Percentiles rank a stretch among this genome's conserved stretches.
These are phyloP conservation scores for Siniperca chuatsi DNA, from an alignment of 2,113 vertebrate species.

Conservation along the genomic window DNA sequence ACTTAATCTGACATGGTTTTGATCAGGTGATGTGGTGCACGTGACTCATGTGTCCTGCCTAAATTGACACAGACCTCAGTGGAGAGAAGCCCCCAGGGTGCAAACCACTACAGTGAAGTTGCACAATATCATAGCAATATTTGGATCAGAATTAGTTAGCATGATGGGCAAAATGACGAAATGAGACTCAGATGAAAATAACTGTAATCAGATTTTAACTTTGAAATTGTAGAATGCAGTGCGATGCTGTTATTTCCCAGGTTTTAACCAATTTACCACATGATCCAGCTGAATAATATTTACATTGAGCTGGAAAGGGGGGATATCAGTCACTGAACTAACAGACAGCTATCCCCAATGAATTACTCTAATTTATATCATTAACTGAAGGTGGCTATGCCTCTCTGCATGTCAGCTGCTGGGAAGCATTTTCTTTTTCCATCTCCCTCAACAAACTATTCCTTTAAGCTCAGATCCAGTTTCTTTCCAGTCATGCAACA, in stretches of 20 bases:
- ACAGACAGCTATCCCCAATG: constrained; percentile 69
- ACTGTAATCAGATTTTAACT: constrained; percentile 23
- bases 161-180: constrained; percentile 41
- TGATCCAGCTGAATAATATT: constrained; percentile 70
- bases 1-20: constrained; percentile 30
- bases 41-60: constrained; percentile 12
- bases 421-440: constrained; percentile 83
- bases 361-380: constrained; percentile 77
- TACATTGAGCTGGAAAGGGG: constrained; percentile 56
- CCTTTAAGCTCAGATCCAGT: constrained; percentile 79
- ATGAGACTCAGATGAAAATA: constrained; percentile 45
- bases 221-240: constrained; percentile 12
- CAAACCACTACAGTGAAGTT: constrained; percentile 42
- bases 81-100: constrained; percentile 1
- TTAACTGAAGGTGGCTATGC: constrained; percentile 75
- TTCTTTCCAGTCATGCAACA: constrained; percentile 83
- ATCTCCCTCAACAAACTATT: constrained; percentile 77
- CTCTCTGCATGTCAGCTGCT: constrained; percentile 77
- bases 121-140: constrained; percentile 47
- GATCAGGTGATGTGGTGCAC: constrained; percentile 26
- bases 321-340: constrained; percentile 66
- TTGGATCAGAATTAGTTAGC: constrained; percentile 50
- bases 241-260: constrained; percentile 32
- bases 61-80: constrained; percentile 19
- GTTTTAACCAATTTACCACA: constrained; percentile 44